phyloP scores from a whole-genome alignment of 2,888 invertebrate genomes.

The Yponomeuta sedellus region DNA sequence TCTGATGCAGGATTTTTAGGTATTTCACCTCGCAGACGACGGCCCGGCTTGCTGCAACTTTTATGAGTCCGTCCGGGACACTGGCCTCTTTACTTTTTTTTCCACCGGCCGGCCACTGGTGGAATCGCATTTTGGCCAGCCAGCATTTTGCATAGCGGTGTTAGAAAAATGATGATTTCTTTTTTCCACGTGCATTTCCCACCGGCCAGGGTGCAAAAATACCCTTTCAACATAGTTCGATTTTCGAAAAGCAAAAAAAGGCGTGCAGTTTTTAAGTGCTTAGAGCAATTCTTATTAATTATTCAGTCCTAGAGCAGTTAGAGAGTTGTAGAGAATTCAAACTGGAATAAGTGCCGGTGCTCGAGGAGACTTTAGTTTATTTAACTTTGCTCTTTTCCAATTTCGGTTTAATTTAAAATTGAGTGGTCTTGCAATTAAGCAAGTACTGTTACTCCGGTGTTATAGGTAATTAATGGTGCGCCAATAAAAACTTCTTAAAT shows the following conservation, averaged over 20 bases:
- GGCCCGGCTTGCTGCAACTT: constrained; percentile 49
- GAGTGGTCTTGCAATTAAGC: background rate
- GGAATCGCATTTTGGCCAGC: constrained; percentile 53
- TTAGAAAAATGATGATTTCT: constrained; percentile 50
- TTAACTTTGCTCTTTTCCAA: constrained; percentile 13
- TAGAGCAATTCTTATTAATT: constrained; percentile 17
- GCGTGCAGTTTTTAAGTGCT: constrained; percentile 13
- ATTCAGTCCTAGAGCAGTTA: constrained; percentile 15
- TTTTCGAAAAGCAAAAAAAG: constrained; percentile 12
- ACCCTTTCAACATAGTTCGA: background rate
- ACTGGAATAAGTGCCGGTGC: constrained; percentile 13
- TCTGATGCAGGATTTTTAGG: constrained; percentile 3
- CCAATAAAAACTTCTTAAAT: no score
- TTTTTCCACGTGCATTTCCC: constrained; percentile 23
- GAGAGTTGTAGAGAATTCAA: constrained; percentile 16
- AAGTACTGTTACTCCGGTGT: no score
- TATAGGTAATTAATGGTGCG: no score
- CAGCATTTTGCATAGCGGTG: constrained; percentile 47
- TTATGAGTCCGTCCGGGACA: constrained; percentile 49
- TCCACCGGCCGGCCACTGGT: constrained; percentile 38
- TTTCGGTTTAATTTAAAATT: constrained; percentile 16
- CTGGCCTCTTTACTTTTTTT: constrained; percentile 37
- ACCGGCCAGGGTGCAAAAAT: constrained; percentile 3
- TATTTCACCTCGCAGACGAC: constrained; percentile 3
- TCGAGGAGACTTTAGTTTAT: constrained; percentile 12